Percentiles rank a stretch among this genome's conserved stretches.
phyloP scores from a whole-genome alignment of 2,113 vertebrate species.

The Gorsachius goisagi region DNA sequence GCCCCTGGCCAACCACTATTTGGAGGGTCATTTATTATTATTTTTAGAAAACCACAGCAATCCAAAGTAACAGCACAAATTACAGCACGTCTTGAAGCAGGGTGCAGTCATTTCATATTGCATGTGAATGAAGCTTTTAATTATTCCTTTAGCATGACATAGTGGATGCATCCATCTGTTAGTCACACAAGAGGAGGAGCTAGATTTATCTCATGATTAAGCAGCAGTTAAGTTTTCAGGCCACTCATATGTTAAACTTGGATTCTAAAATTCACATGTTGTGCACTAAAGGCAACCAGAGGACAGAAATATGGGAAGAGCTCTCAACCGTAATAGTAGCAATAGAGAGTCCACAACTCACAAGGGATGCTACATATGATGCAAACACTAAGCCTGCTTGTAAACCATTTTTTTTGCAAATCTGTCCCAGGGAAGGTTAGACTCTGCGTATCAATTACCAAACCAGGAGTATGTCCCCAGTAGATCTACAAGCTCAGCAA shows the following conservation, averaged over 20 bases:
- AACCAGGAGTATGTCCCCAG: background rate
- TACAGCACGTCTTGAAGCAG: constrained; percentile 5
- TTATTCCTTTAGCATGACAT: constrained; percentile 40
- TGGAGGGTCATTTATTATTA: constrained; percentile 78
- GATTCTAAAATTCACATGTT: background rate
- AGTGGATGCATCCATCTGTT: background rate
- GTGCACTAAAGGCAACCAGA: background rate
- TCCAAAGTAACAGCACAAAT: constrained; percentile 61
- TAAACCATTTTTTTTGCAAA: background rate
- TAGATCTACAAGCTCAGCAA: constrained; percentile 4
- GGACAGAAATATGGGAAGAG: background rate
- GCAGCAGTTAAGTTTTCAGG: background rate
- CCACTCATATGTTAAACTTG: background rate
- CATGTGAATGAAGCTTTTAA: constrained; percentile 57
- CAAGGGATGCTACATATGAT: background rate
- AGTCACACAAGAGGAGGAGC: background rate
- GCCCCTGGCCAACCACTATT: constrained; percentile 70
- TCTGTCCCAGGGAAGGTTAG: background rate
- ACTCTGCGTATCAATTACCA: constrained; percentile 1
- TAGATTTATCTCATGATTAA: constrained; percentile 2
- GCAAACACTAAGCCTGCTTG: background rate
- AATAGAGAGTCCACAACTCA: background rate
- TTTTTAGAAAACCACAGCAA: constrained; percentile 77
- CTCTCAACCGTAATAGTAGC: background rate
- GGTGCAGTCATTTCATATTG: background rate